Base-by-base conservation (phyloP, 2,888 invertebrate genomes). In the Drosophila pseudotalamancana region DNA sequence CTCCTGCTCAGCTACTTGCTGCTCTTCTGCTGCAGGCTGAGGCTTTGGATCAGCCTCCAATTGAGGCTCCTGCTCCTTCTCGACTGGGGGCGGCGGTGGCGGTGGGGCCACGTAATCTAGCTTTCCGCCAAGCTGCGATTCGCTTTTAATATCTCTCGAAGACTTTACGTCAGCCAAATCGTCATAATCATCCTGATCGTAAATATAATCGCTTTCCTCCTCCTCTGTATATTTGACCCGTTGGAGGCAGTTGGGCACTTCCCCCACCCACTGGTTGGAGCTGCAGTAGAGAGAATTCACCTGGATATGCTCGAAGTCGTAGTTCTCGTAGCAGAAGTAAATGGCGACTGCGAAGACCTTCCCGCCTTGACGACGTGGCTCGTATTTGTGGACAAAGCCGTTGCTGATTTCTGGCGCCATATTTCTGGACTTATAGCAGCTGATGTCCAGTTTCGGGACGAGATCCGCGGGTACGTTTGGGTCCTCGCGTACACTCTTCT, bases 251-350 rank as follows among this genome's bases (percentile, higher is more conserved):
- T 90, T 90, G 16, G 94, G 94, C 66, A 91, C 84, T 39, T 92
- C 91, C 6, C 94, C 94, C 60, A 93, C 89, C 94, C 94, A 94
- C 72, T 90, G 90, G 42, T 91, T 91, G 54, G 91, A 88, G 74
- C 93, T 93, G 85, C 94, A 94, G 87, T 92, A 94, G 74, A 94
- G 91, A 40, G 92, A 92, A 70, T 92, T 91, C 23, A 90, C 89
- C 42, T 90, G 91, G 1, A 89, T 75, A 45, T 92, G 91, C 67
- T 92, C 91, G 45, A 94, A 91, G 39, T 90, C 91, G 81, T 91
- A 93, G 23, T 93, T 93, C 25, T 92, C 92, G 42, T 91, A 86
- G 75, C 94, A 94, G 54, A 91, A 90, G 76, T 93, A 94, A 72
- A 93, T 89, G 6, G 93, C 94, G 37, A 93, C 92, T 31, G 93